Conservation (phyloP, 2,113 vertebrate species). For the Ptychochromis oligacanthus region DNA sequence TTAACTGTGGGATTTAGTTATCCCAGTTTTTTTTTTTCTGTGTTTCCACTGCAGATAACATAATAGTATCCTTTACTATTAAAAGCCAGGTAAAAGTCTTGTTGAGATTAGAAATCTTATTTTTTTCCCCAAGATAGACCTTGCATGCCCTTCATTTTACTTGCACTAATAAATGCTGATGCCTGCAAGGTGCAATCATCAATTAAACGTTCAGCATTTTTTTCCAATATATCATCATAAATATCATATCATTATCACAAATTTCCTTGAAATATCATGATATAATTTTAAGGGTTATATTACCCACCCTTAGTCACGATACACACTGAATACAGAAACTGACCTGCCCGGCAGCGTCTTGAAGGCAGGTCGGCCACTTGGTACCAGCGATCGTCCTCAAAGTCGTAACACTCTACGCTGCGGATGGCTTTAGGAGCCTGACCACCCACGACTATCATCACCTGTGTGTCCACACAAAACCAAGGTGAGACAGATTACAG, state of each 20-base stretch:
- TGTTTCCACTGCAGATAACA: neutral
- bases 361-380: slow-evolving; percentile 95
- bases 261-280: too few species aligned
- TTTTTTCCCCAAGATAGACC: too few species aligned
- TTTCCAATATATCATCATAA: too few species aligned
- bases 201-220: too few species aligned
- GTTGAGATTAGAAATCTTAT: too few species aligned
- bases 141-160: too few species aligned
- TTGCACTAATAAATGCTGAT: too few species aligned
- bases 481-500: neutral
- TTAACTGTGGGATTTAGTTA: neutral
- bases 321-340: neutral
- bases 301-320: neutral
- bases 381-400: slow-evolving; percentile 96
- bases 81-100: too few species aligned
- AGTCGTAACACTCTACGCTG: slow-evolving; percentile 96
- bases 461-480: slow-evolving; percentile 72
- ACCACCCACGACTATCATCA: slow-evolving; percentile 97
- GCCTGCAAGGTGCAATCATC: too few species aligned
- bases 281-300: too few species aligned
- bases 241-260: too few species aligned
- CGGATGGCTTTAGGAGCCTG: slow-evolving; percentile 97
- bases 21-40: neutral
- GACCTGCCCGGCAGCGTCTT: slow-evolving; percentile 93
- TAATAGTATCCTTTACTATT: too few species aligned